Percentiles rank a stretch among this genome's conserved stretches.
Evolutionary conservation across 2,888 invertebrate species (phyloP).

Genomic region (Tachina grossa): DNA sequence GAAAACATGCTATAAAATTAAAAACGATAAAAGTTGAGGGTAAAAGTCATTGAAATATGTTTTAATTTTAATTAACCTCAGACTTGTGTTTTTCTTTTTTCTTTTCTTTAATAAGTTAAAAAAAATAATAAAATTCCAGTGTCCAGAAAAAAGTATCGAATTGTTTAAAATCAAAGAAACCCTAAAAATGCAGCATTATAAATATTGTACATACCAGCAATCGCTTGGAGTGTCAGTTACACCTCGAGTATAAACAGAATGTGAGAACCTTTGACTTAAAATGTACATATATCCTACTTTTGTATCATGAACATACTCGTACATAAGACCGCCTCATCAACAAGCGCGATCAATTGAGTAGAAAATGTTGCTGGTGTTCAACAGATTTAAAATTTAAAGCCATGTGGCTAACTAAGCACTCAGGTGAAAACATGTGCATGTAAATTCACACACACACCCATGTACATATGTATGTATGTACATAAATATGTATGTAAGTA

Average conservation of each 20-base stretch:
- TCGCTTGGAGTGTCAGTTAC: constrained; percentile 29
- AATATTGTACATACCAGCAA: too few species aligned
- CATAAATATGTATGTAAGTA: background rate
- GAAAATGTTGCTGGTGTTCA: constrained; percentile 53
- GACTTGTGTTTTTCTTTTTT: constrained; percentile 43
- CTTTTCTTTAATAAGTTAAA: constrained; percentile 25
- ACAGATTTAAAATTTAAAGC: constrained; percentile 29
- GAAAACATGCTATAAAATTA: constrained; percentile 32
- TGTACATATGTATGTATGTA: background rate
- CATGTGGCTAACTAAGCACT: constrained; percentile 21
- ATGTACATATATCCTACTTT: constrained; percentile 22
- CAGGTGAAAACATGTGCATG: background rate
- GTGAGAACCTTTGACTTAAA: constrained; percentile 67
- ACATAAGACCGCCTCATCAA: background rate
- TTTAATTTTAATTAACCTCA: constrained; percentile 69
- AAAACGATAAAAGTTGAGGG: constrained; percentile 55
- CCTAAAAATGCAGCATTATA: constrained; percentile 59
- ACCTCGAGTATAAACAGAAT: constrained; percentile 58
- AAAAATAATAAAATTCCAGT: constrained; percentile 3
- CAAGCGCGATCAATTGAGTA: constrained; percentile 60
- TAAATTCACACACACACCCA: too few species aligned
- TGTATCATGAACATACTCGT: constrained; percentile 32
- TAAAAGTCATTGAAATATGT: constrained; percentile 70
- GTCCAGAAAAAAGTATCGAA: constrained; percentile 37
- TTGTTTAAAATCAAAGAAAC: constrained; percentile 59